These are phyloP conservation scores for Paracanthobrama guichenoti DNA, from an alignment of 2,113 vertebrate genomes.

Conservation along the genomic window DNA sequence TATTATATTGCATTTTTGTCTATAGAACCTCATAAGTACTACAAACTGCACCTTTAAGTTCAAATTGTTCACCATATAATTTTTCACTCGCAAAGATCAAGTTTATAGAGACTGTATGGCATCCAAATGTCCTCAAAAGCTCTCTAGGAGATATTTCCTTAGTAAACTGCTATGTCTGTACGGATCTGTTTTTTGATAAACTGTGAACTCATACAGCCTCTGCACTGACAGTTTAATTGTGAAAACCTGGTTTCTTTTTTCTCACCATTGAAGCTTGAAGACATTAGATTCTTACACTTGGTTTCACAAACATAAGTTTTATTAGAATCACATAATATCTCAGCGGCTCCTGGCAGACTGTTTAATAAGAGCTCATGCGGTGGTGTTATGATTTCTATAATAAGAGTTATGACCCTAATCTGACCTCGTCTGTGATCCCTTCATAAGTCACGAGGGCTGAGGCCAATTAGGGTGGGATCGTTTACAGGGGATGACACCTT, in stretches of 20 bases:
- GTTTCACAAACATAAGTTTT: slow-evolving; percentile 56
- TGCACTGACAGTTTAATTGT: neutral
- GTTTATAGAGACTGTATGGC: neutral
- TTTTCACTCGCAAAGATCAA: neutral
- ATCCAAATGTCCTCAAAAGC: neutral
- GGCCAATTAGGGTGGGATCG: slow-evolving; percentile 55
- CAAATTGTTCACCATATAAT: neutral
- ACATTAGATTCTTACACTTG: slow-evolving; percentile 35
- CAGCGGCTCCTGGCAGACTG: slow-evolving; percentile 45
- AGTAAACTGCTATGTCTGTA: neutral
- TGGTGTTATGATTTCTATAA: slow-evolving; percentile 56
- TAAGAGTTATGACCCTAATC: slow-evolving; percentile 46
- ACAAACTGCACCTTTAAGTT: too few species aligned
- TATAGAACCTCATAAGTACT: too few species aligned
- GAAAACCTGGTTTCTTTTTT: slow-evolving; percentile 7
- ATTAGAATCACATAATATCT: neutral
- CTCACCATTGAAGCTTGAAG: slow-evolving; percentile 22
- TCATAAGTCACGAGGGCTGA: slow-evolving; percentile 37
- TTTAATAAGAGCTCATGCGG: slow-evolving; percentile 43
- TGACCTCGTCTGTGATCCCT: slow-evolving; percentile 28
- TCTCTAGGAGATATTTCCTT: neutral
- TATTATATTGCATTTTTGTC: too few species aligned
- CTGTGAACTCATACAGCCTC: neutral
- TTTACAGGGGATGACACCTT: slow-evolving; percentile 45
- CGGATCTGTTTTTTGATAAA: slow-evolving; percentile 8